Conservation (phyloP, 2,797 vertebrate genomes). For the Melanogrammus aeglefinus region DNA sequence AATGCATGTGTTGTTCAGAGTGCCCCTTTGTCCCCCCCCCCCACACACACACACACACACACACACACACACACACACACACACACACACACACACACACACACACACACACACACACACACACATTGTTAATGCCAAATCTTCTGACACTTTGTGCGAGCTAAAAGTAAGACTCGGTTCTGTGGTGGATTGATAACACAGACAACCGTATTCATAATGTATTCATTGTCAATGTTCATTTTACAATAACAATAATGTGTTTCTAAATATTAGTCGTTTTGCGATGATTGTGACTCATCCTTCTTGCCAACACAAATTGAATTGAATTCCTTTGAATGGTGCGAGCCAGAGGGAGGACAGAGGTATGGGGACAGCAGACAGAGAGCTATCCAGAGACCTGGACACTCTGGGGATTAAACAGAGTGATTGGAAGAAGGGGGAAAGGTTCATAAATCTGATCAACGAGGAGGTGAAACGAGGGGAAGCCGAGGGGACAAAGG, state of each 20-base stretch:
- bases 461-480: conserved; percentile 49
- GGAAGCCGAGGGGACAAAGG: conserved; percentile 43
- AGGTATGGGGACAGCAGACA: conserved; percentile 17
- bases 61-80: conserved; percentile 4
- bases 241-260: no score
- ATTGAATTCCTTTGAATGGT: not conserved
- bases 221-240: no score
- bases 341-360: no score
- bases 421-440: not conserved
- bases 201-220: conserved; percentile 17
- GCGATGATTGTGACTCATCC: no score
- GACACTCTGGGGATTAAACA: not conserved
- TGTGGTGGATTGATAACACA: conserved; percentile 23
- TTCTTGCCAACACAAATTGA: not conserved
- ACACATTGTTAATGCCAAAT: not conserved
- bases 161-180: conserved; percentile 30
- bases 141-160: conserved; percentile 38
- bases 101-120: conserved; percentile 20
- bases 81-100: not conserved
- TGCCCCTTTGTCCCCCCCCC: no score
- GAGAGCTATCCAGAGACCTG: conserved; percentile 14
- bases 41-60: not conserved
- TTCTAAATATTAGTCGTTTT: no score
- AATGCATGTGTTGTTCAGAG: conserved; percentile 31
- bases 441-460: not conserved